Evolutionary conservation across 2,797 vertebrate genomes (phyloP).

Genomic region (Ibycter americanus): DNA sequence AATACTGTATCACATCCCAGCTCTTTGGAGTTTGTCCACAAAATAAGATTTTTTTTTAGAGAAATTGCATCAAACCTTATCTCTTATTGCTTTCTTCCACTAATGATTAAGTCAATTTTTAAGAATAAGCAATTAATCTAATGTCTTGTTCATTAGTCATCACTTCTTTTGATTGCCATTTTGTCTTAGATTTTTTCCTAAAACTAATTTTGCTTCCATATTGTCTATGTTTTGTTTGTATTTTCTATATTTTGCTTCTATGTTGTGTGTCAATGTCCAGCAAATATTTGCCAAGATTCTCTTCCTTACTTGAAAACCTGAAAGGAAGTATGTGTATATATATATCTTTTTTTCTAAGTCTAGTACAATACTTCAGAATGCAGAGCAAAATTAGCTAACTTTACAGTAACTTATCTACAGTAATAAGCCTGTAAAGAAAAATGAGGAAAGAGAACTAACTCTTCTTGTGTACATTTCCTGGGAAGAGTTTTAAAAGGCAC

Average conservation of each 20-base stretch:
- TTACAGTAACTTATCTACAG: not conserved
- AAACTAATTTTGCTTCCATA: not conserved
- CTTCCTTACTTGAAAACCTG: not conserved
- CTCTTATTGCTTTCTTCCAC: not conserved
- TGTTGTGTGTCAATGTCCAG: not conserved
- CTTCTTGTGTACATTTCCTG: not conserved
- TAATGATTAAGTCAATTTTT: not conserved
- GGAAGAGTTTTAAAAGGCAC: not conserved
- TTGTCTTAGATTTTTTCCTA: not conserved
- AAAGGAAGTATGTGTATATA: not conserved
- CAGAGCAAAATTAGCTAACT: not conserved
- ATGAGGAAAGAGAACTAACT: not conserved
- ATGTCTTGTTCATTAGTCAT: not conserved
- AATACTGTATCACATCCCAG: not conserved
- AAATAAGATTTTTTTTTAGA: not conserved
- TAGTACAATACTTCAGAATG: not conserved
- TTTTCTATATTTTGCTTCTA: not conserved
- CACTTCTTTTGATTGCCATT: not conserved
- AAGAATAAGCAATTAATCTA: not conserved
- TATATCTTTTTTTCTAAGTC: not conserved
- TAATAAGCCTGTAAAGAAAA: not conserved
- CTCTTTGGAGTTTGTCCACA: not conserved
- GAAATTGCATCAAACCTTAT: not conserved
- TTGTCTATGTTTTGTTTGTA: not conserved
- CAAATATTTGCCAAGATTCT: not conserved